These are phyloP conservation scores for Pseudopodoces humilis DNA, from an alignment of 2,113 vertebrate species.

Conservation along the genomic window DNA sequence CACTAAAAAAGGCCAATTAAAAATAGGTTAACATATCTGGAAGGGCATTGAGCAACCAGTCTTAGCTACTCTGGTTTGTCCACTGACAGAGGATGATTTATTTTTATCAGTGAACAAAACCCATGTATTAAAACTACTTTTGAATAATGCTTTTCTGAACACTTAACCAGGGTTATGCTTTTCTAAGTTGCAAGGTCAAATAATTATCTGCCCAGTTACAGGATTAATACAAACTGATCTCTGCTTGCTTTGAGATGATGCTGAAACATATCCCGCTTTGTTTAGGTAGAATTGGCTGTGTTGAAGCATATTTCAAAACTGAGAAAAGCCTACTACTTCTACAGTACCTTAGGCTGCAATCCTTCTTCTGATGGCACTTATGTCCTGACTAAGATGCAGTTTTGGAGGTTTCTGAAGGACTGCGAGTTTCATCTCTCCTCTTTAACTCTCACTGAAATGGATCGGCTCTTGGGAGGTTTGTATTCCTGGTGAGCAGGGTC, in stretches of 20 bases:
- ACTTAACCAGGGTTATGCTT: not conserved
- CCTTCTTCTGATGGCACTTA: constrained; percentile 75
- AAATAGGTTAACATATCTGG: not conserved
- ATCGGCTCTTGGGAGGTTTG: constrained; percentile 77
- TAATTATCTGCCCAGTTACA: not conserved
- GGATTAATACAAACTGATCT: not conserved
- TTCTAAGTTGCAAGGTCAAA: not conserved
- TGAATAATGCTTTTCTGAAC: not conserved
- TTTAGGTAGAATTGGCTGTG: constrained; percentile 82
- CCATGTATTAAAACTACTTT: not conserved
- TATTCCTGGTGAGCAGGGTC: not conserved
- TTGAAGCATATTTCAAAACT: constrained; percentile 76
- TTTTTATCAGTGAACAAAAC: not conserved
- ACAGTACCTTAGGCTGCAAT: constrained; percentile 81
- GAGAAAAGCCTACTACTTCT: constrained; percentile 83
- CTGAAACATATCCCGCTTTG: not conserved
- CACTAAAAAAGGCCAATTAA: not conserved
- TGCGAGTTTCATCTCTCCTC: constrained; percentile 80
- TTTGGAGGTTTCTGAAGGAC: constrained; percentile 92
- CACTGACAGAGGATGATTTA: not conserved
- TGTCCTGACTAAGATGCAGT: constrained; percentile 82
- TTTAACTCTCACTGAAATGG: constrained; percentile 78
- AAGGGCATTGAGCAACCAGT: not conserved
- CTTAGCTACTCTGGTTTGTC: not conserved
- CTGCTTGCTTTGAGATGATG: not conserved